Conservation (phyloP, 2,113 vertebrate species). For the Peromyscus californicus region DNA sequence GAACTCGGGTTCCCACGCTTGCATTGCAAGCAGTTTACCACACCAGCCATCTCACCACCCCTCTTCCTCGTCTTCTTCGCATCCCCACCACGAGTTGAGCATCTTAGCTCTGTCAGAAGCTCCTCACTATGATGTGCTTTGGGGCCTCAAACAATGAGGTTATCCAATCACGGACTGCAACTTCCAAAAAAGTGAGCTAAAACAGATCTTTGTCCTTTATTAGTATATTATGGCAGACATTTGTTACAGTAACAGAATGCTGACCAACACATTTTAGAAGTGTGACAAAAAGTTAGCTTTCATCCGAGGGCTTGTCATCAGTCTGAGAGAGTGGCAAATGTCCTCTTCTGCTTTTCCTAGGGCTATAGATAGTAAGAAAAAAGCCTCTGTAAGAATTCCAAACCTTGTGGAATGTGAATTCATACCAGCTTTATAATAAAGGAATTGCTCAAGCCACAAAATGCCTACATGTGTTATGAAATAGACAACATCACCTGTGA, state of each 20-base stretch:
- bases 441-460: constrained; percentile 46
- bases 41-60: background rate
- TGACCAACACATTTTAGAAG: background rate
- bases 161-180: background rate
- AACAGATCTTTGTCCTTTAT: background rate
- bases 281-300: background rate
- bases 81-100: background rate
- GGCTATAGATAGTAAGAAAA: constrained; percentile 48
- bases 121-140: background rate
- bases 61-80: background rate
- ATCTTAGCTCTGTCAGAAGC: background rate
- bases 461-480: constrained; percentile 5
- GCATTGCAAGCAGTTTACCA: background rate
- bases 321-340: constrained; percentile 26
- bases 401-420: constrained; percentile 53
- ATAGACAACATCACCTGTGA: background rate
- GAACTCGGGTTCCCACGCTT: background rate
- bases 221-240: background rate
- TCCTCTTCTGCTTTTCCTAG: constrained; percentile 17
- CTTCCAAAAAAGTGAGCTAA: background rate
- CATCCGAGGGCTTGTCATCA: background rate
- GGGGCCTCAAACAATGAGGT: background rate
- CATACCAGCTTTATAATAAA: constrained; percentile 36
- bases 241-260: background rate
- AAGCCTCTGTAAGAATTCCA: constrained; percentile 23